Evolutionary conservation across 2,797 vertebrate species (phyloP).

Genomic region (Neosilurus mollespiculum): DNA sequence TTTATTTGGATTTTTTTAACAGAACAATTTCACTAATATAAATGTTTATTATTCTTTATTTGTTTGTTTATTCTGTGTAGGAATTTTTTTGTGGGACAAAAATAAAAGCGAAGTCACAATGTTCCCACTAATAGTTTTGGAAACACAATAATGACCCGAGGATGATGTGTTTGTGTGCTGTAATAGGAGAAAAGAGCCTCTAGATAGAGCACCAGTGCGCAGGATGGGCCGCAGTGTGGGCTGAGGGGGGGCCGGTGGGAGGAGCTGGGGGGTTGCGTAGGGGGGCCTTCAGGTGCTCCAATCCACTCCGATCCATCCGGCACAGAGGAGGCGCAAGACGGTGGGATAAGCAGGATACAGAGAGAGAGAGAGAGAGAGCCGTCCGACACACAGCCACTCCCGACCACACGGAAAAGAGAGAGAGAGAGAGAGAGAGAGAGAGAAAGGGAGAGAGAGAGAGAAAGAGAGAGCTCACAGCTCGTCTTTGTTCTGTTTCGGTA

Average conservation of each 20-base stretch:
- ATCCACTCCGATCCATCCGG: constrained; percentile 33
- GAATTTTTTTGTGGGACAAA: not conserved
- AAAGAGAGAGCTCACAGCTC: constrained; percentile 2
- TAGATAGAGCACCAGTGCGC: constrained; percentile 7
- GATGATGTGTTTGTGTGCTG: not conserved
- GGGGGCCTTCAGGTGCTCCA: constrained; percentile 52
- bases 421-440: not conserved
- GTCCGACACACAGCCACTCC: constrained; percentile 24
- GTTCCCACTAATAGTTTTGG: not conserved
- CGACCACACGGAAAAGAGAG: constrained; percentile 17
- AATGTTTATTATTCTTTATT: too few species aligned
- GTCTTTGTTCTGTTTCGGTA: constrained; percentile 31
- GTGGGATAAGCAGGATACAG: constrained; percentile 13
- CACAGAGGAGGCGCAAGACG: constrained; percentile 23
- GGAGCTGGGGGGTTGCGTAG: constrained; percentile 38
- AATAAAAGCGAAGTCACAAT: not conserved
- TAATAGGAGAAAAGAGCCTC: not conserved
- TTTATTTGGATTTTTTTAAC: too few species aligned
- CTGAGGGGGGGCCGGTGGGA: constrained; percentile 31
- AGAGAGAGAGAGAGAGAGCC: not conserved
- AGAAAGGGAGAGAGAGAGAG: not conserved
- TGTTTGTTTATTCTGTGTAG: too few species aligned
- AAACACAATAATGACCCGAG: not conserved
- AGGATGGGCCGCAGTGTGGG: not conserved
- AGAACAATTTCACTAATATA: too few species aligned